phyloP scores from a whole-genome alignment of 1,140 invertebrate species.

The Asobara japonica region DNA sequence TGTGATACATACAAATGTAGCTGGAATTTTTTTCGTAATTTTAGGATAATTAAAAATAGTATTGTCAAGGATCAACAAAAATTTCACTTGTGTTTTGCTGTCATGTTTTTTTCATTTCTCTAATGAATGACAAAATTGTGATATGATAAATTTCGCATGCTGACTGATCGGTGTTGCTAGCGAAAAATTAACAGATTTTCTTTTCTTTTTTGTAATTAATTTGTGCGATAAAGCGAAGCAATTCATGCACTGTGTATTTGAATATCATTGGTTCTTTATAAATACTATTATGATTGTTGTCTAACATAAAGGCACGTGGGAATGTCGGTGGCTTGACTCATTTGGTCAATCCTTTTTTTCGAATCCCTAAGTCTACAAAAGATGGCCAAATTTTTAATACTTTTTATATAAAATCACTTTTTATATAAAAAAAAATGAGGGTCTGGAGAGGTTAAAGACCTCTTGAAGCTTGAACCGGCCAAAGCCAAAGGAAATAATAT shows the following conservation, averaged over 20 bases:
- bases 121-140: neutral
- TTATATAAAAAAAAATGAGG: too few relatives aligned
- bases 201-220: neutral
- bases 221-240: neutral
- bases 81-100: neutral
- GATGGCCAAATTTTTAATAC: too few relatives aligned
- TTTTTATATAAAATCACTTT: too few relatives aligned
- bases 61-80: conserved; percentile 7
- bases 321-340: too few relatives aligned
- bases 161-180: neutral
- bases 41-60: conserved; percentile 12
- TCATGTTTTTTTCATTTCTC: neutral
- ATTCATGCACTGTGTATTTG: neutral
- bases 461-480: too few relatives aligned
- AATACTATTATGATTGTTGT: too few relatives aligned
- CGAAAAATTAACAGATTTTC: neutral
- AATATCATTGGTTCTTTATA: neutral
- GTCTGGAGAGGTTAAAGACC: too few relatives aligned
- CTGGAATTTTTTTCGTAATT: conserved; percentile 1
- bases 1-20: conserved; percentile 25
- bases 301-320: too few relatives aligned
- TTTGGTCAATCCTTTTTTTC: too few relatives aligned
- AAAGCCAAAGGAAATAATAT: too few relatives aligned
- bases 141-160: neutral
- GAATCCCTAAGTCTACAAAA: too few relatives aligned